Conservation (phyloP, 2,888 invertebrate genomes). For the Tricholauxania praeusta region DNA sequence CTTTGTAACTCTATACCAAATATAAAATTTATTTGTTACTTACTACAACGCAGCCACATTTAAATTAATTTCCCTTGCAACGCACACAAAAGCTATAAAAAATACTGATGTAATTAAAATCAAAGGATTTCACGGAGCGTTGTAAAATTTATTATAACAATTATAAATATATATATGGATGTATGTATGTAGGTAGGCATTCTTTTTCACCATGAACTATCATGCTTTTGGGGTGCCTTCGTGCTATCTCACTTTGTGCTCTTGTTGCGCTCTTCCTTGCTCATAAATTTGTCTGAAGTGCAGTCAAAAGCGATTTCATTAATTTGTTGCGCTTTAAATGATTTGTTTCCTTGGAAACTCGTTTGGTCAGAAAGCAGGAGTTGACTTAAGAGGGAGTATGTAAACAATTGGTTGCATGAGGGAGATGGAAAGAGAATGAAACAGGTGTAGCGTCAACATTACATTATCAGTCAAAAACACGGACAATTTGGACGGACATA, state of each 20-base stretch:
- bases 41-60: conserved; percentile 27
- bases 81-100: conserved; percentile 51
- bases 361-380: background rate
- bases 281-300: conserved; percentile 31
- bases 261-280: background rate
- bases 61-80: conserved; percentile 34
- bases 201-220: background rate
- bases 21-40: background rate
- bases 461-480: background rate
- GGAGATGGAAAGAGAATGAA: background rate
- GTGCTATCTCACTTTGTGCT: background rate
- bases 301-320: conserved; percentile 37
- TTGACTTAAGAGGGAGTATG: background rate
- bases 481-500: conserved; percentile 4
- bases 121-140: conserved; percentile 58
- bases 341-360: conserved; percentile 60
- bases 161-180: conserved; percentile 43
- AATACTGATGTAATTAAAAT: conserved; percentile 60
- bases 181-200: no score
- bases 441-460: background rate
- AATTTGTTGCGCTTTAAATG: conserved; percentile 53
- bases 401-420: background rate
- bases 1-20: no score
- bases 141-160: conserved; percentile 60
- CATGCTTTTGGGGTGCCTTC: background rate